Evolutionary conservation across 2,113 vertebrate genomes (phyloP).

Genomic region (Peromyscus leucopus): DNA sequence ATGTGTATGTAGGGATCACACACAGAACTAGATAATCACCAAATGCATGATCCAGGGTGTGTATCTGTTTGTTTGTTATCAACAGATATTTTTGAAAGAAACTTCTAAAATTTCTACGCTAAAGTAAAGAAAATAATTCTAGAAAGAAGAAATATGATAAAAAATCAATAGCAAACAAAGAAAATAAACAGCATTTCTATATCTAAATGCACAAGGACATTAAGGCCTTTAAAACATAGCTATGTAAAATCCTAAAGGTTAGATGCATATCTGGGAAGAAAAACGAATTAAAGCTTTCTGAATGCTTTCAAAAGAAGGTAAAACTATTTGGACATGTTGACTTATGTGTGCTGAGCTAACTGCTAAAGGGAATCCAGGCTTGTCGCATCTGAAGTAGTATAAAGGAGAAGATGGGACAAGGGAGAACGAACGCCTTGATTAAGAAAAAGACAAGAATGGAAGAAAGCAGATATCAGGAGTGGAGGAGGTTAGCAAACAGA

Average conservation of each 20-base stretch:
- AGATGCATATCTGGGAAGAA: not conserved
- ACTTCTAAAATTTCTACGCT: not conserved
- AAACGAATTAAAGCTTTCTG: conserved; percentile 31
- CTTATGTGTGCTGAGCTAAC: not conserved
- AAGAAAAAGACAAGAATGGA: not conserved
- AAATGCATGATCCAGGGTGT: not conserved
- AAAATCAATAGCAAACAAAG: not conserved
- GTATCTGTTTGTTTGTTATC: not conserved
- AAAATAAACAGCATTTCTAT: not conserved
- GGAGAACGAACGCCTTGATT: not conserved
- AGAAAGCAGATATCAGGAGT: not conserved
- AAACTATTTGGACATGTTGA: conserved; percentile 53
- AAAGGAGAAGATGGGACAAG: not conserved
- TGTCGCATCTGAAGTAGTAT: not conserved
- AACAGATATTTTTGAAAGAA: not conserved
- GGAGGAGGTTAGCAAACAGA: not conserved
- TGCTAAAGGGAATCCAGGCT: not conserved
- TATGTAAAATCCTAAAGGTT: not conserved
- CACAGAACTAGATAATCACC: not conserved
- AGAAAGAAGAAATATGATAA: not conserved
- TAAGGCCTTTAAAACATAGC: not conserved
- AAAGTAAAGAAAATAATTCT: not conserved
- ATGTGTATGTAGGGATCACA: not conserved
- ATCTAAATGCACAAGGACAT: not conserved
- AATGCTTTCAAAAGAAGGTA: not conserved